Evolutionary conservation across 2,113 vertebrate genomes (phyloP), one percentile per base, ranked within the genome.

Genomic region (Argyrosomus japonicus): DNA sequence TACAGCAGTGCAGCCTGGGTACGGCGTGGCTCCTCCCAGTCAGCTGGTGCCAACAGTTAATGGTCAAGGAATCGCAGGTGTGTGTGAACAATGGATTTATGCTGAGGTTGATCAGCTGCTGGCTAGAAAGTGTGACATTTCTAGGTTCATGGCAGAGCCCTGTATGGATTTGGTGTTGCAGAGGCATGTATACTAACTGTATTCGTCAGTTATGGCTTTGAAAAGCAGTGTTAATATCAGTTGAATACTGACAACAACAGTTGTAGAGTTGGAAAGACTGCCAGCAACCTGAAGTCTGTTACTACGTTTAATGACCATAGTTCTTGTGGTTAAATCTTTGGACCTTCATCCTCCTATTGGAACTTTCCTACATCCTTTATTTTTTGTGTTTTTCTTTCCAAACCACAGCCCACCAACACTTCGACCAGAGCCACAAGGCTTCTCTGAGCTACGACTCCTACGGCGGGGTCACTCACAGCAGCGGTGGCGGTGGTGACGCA

Each of bases 41-140:
- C 93, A 88, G 61, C 57, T 54, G 50, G 84, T 65, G 0, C 71
- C 91, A 0, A 74, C 92, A 4, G 89, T 95, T 21, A 96, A 95
- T 19, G 95, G 95, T 67, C 95, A 95, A 79, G 88, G 79, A 67
- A 92, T 80, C 77, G 64, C 95, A 94, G 94, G 95, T 95, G 29
- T 32, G 75, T 73, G 6, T 14, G 9, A 56, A 8, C 23, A 6
- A 2, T 60, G 25, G 1, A 71, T 56, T 18, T 43, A 56, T 2
- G 3, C 19, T 40, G 12, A 19, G 14, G 25, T 6, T 50, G 27
- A 60, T 48, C 25, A 68, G 61, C 6, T 43, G 6, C 54, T 11
- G 25, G 6, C n/a, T 17, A 43, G 13, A 36, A 62, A 23, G 2
- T 61, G 27, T 23, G 36, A 19, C 8, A 68, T 50, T 48, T 9